Base-by-base conservation (phyloP, 2,113 vertebrate genomes). In the Onychostoma macrolepis region DNA sequence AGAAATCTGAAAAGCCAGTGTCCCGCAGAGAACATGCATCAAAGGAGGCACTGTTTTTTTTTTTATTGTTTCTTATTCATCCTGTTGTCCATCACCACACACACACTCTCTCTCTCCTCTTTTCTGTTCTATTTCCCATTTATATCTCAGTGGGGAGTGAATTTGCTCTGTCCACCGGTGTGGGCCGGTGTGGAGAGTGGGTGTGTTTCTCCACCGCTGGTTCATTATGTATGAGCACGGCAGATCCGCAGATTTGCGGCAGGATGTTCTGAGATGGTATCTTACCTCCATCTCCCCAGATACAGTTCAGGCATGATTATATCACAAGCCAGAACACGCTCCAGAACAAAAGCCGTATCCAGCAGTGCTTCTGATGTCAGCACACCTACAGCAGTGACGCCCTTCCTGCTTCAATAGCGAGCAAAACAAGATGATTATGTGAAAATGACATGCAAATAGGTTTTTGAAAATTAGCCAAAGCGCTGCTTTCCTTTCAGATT, bases 291-390 rank as follows among this genome's bases (percentile, higher is more conserved):
- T 86, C 45, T 86, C 45, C 48, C 85, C 63, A 41, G 65, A 81
- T 80, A 53, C 43, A 86, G 75, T 56, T 69, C 45, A 53, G 48
- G 30, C 24, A 36, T 26, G 63, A 56, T 71, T 86, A 53, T 53
- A 69, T 72, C 84, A 69, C 41, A n/a, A 78, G 72, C 72, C 58
- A 28, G 43, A 43, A 63, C 84, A 85, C 58, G 21, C 53, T 67
- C 43, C 61, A 41, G 58, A 41, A 65, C 38, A 75, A 38, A 43
- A 81, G 24, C n/a, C 61, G 4, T 50, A 48, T 79, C 41, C 41
- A 33, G 56, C 56, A 48, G n/a, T 1, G 38, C 79, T 65, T 65
- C 38, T 81, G 58, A 81, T 43, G 79, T 43, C 19, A 28, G 38
- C 36, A 41, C 58, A 81, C n/a, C 1, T 65, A 65, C 79, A 61